Percentiles rank a stretch among this genome's conserved stretches.
Evolutionary conservation across 2,113 vertebrate genomes (phyloP).

Genomic region (Aleadryas rufinucha): DNA sequence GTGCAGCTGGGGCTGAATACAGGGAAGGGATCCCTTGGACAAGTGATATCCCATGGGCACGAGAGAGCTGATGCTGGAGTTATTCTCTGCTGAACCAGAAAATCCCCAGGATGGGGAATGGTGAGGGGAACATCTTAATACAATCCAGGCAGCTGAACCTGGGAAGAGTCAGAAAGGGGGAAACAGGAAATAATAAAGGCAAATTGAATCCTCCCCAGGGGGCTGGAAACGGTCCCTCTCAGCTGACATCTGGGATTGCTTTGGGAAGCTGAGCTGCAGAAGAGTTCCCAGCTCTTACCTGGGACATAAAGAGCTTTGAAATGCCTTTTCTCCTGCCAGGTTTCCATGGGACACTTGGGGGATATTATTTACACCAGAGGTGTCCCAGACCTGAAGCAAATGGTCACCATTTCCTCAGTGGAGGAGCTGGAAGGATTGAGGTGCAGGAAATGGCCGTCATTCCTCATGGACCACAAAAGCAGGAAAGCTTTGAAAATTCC

Average conservation of each 20-base stretch:
- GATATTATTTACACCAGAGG: not conserved
- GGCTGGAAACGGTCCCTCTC: not conserved
- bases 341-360: not conserved
- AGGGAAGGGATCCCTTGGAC: not conserved
- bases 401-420: not conserved
- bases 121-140: not conserved
- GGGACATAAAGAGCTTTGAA: not conserved
- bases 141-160: not conserved
- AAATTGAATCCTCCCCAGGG: not conserved
- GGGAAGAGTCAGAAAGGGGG: not conserved
- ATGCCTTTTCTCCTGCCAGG: not conserved
- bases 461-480: not conserved
- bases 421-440: not conserved
- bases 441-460: not conserved
- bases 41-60: not conserved
- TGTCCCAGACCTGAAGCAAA: not conserved
- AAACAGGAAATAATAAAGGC: not conserved
- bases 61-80: not conserved
- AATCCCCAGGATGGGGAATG: not conserved
- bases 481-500: not conserved
- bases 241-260: slow-evolving; percentile 41
- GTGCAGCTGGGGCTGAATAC: not conserved
- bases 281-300: not conserved
- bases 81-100: not conserved
- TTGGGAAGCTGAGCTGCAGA: not conserved